These are phyloP conservation scores for Cepphus grylle DNA, from an alignment of 2,113 vertebrate species.

Conservation along the genomic window DNA sequence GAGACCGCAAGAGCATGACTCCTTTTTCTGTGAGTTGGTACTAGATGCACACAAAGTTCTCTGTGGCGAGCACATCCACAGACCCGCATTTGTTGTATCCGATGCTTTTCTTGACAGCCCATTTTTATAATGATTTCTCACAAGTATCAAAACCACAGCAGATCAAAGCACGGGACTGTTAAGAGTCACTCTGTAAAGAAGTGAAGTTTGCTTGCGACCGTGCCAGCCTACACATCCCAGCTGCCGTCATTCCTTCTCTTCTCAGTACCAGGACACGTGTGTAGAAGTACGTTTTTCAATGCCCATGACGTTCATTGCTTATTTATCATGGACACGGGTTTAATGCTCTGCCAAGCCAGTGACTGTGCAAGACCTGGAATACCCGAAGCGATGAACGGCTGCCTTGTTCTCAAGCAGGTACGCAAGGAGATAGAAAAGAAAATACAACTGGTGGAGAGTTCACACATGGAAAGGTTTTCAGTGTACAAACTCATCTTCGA, in stretches of 20 bases:
- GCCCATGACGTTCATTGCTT: not conserved
- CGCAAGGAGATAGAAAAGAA: not conserved
- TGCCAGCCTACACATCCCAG: not conserved
- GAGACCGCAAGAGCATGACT: not conserved
- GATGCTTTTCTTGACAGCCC: not conserved
- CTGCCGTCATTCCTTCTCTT: not conserved
- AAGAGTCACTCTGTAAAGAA: not conserved
- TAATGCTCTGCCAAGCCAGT: not conserved
- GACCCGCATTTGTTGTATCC: rapidly evolving
- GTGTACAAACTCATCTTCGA: not conserved
- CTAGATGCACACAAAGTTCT: not conserved
- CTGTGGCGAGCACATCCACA: not conserved
- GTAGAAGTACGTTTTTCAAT: too few relatives aligned
- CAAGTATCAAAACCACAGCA: not conserved
- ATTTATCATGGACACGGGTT: rapidly evolving
- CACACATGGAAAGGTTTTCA: not conserved
- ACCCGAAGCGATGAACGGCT: not conserved
- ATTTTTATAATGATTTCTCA: not conserved
- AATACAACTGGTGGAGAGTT: not conserved
- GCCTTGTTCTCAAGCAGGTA: not conserved
- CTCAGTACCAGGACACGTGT: rapidly evolving
- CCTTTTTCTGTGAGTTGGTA: not conserved
- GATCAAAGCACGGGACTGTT: not conserved
- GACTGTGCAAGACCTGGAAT: not conserved
- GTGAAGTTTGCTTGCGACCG: not conserved